Conservation (phyloP, 2,888 invertebrate species). For the Gastrophysa polygoni region DNA sequence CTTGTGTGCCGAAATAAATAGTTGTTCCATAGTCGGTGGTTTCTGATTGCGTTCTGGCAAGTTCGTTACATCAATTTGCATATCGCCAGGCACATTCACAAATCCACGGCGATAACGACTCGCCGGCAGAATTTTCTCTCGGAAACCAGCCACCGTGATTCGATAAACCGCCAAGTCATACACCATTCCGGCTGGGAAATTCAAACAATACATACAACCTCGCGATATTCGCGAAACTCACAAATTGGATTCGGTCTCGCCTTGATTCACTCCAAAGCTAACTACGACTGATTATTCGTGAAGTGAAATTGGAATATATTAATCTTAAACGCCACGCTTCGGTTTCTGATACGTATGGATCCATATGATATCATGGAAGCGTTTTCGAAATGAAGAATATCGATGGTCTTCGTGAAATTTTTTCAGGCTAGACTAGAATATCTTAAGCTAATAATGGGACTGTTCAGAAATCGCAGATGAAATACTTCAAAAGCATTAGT, state of each 20-base stretch:
- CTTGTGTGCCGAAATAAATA: no score
- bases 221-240: background rate
- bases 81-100: background rate
- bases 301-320: constrained; percentile 8
- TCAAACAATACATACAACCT: constrained; percentile 9
- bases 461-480: no score
- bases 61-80: background rate
- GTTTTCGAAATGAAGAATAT: no score
- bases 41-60: background rate
- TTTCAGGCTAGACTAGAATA: no score
- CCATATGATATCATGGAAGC: no score
- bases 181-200: background rate
- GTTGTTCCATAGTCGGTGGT: background rate
- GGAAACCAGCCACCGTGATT: constrained; percentile 3
- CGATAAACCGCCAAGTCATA: constrained; percentile 1
- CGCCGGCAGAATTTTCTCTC: background rate
- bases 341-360: background rate
- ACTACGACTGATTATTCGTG: constrained; percentile 1
- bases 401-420: no score
- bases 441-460: no score
- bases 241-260: constrained; percentile 12
- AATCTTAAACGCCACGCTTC: background rate
- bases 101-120: background rate
- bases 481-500: no score
- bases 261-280: constrained; percentile 1